Evolutionary conservation across 2,888 invertebrate species (phyloP), one percentile per base, ranked within the genome.

Genomic region (Cryptus viduatorius): DNA sequence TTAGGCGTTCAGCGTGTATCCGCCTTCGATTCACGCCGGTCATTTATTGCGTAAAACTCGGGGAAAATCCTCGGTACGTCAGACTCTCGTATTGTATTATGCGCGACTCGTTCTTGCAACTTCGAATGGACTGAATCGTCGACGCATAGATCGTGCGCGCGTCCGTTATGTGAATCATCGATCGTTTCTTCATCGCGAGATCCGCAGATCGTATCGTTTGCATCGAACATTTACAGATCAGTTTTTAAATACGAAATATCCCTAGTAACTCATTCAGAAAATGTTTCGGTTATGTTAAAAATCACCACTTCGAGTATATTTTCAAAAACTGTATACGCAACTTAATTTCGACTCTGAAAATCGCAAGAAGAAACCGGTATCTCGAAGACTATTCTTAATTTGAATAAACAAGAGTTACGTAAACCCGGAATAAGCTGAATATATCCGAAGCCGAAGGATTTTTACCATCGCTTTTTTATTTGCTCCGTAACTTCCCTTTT

Each of bases 51-150:
- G 80, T 59, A 77, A 80, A 79, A 65, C 37, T 44, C 77, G 56
- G 80, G 69, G 68, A 80, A 82, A 80, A 80, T 69, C 75, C 71
- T 80, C 50, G 53, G 24, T 75, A 68, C 83, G 78, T 78, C 69
- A 69, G 73, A 79, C 83, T 48, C 19, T 59, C 42, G 56, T 64
- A 12, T 42, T 37, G 37, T 37, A 8, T 44, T 31, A 48, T 53
- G 59, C 56, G 48, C 56, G 59, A 50, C 24, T 67, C 12, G 46
- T 19, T 42, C 3, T 76, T 44, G 53, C 56, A 65, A 64, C 46
- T 42, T 8, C 37, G 61, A 56, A 69, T 83, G 42, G 37, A 79
- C 44, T 69, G 56, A 19, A 68, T 61, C 82, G 72, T 4, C 46
- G 68, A 75, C 73, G 73, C 73, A 75, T 75, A 48, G 73, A 75